A percentile compares a stretch with the other conserved stretches of the same genome.
These are phyloP conservation scores for Chloropsis hardwickii DNA, from an alignment of 2,113 vertebrate species.

Conservation along the genomic window DNA sequence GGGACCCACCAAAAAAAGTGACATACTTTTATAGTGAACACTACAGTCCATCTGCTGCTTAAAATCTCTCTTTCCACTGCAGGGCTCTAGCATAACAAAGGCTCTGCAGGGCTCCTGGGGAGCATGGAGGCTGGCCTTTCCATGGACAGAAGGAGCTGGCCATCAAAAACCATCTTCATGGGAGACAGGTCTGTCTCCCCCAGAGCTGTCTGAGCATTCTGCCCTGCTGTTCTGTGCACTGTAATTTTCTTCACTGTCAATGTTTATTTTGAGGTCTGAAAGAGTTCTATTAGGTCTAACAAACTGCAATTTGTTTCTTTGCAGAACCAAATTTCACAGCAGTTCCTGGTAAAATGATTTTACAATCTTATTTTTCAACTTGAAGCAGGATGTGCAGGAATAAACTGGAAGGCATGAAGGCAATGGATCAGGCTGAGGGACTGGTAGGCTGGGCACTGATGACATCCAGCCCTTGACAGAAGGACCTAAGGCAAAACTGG, in stretches of 20 bases:
- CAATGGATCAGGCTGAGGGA: fast-evolving
- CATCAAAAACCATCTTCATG: not conserved
- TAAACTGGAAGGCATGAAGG: not conserved
- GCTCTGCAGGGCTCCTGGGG: not conserved
- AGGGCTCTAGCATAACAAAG: not conserved
- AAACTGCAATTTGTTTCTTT: not conserved
- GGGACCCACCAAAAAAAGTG: not conserved
- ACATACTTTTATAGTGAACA: not conserved
- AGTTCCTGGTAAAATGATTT: not conserved
- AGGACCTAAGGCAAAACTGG: not conserved
- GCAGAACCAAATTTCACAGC: not conserved
- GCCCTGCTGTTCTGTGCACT: not conserved
- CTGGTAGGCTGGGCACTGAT: not conserved
- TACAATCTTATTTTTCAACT: not conserved
- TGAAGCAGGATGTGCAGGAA: not conserved
- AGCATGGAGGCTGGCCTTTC: not conserved
- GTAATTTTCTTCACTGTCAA: not conserved
- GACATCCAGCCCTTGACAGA: not conserved
- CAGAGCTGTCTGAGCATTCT: not conserved
- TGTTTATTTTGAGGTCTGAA: not conserved
- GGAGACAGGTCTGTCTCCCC: not conserved
- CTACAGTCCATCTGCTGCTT: not conserved
- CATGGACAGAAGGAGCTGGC: not conserved
- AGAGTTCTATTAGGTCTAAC: not conserved
- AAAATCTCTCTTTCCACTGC: not conserved